These are phyloP conservation scores for Pycnonotus jocosus DNA, from an alignment of 2,113 vertebrate genomes.

Conservation along the genomic window DNA sequence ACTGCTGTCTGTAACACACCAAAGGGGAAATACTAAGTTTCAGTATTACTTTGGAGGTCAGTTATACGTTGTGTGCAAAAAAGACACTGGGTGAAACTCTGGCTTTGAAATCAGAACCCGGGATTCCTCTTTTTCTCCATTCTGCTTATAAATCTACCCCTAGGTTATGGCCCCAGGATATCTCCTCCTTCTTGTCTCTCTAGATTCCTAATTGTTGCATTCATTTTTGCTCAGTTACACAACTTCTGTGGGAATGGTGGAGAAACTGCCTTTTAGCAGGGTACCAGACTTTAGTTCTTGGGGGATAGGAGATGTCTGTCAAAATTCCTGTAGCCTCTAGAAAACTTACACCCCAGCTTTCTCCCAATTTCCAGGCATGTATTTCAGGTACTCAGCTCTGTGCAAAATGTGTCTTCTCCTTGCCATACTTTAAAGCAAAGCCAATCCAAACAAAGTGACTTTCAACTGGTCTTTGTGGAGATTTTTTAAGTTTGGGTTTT, in stretches of 20 bases:
- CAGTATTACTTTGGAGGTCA: background rate
- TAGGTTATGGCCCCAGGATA: background rate
- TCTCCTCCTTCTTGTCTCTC: background rate
- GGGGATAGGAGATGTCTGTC: background rate
- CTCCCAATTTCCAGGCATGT: background rate
- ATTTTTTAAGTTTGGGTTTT: background rate
- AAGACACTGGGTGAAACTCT: background rate
- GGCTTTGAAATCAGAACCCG: background rate
- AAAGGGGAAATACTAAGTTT: background rate
- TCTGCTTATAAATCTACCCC: background rate
- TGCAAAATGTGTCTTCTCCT: background rate
- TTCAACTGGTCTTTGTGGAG: background rate
- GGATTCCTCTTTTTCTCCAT: background rate
- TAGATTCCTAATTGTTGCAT: background rate
- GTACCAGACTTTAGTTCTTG: background rate
- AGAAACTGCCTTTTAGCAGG: background rate
- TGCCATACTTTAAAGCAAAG: background rate
- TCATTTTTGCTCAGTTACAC: background rate
- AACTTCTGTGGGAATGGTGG: background rate
- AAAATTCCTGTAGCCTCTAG: background rate
- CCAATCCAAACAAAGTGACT: background rate
- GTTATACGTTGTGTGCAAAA: background rate
- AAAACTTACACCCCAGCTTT: background rate
- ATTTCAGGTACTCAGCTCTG: background rate
- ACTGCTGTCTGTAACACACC: background rate